A percentile compares a stretch with the other conserved stretches of the same genome.
phyloP scores from a whole-genome alignment of 2,888 invertebrate species.

The Caenorhabditis japonica region DNA sequence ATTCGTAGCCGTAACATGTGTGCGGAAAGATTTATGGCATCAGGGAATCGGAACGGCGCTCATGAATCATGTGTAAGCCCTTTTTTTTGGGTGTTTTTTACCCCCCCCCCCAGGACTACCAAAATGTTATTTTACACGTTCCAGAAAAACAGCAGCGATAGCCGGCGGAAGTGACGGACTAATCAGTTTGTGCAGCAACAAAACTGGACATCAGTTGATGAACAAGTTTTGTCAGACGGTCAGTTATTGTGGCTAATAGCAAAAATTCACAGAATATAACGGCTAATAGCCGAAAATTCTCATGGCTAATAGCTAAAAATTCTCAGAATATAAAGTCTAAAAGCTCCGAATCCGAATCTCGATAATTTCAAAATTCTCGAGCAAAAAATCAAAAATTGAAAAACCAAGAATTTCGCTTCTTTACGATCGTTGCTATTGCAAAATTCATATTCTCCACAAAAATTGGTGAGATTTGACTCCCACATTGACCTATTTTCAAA shows the following conservation, averaged over 20 bases:
- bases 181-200: conserved; percentile 46
- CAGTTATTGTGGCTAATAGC: too few species aligned
- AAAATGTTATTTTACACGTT: neutral
- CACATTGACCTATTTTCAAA: too few species aligned
- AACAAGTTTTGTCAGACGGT: conserved; percentile 22
- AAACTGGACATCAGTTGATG: conserved; percentile 39
- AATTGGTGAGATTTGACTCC: too few species aligned
- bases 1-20: conserved; percentile 56
- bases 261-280: too few species aligned
- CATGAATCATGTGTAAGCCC: conserved; percentile 52
- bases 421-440: too few species aligned
- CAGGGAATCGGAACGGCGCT: conserved; percentile 48
- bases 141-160: conserved; percentile 27
- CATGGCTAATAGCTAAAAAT: conserved; percentile 7
- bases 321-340: too few species aligned
- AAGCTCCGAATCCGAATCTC: too few species aligned
- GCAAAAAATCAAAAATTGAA: neutral
- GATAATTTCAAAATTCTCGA: neutral
- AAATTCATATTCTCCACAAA: too few species aligned
- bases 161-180: conserved; percentile 43
- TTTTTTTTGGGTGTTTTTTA: neutral
- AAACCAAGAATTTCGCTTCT: neutral
- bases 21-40: conserved; percentile 47
- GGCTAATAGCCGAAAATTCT: too few species aligned
- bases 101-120: too few species aligned